These are phyloP conservation scores for Alviniconcha marisindica DNA, from an alignment of 1,140 invertebrate genomes.

Conservation along the genomic window DNA sequence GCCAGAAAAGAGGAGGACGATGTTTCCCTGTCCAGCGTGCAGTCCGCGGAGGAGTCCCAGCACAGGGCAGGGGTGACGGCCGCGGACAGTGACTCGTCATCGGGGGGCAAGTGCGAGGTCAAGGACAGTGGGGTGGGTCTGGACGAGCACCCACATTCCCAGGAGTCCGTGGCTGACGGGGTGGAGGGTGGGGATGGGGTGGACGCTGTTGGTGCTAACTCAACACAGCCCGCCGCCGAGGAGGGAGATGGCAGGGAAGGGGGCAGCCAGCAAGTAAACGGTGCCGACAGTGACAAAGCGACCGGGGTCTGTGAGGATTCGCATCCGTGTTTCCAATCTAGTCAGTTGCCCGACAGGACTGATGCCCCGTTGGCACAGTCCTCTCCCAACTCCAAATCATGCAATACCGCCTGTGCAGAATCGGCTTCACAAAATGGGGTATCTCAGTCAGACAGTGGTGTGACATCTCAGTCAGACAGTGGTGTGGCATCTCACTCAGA, in stretches of 20 bases:
- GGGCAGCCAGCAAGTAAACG: background rate
- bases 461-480: background rate
- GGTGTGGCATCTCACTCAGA: too few species aligned
- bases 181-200: background rate
- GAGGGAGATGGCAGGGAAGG: background rate
- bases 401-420: slow-evolving; percentile 2
- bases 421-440: background rate
- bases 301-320: background rate
- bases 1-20: slow-evolving; percentile 46
- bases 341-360: background rate
- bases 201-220: background rate
- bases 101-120: slow-evolving; percentile 46
- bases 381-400: slow-evolving; percentile 3
- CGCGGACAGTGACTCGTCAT: slow-evolving; percentile 12
- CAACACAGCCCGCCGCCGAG: background rate
- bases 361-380: background rate
- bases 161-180: background rate
- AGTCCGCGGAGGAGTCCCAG: slow-evolving; percentile 19
- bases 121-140: slow-evolving; percentile 65
- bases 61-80: background rate
- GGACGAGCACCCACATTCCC: slow-evolving; percentile 40
- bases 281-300: background rate
- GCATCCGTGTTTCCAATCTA: background rate
- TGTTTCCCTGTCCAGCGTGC: slow-evolving; percentile 24
- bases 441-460: background rate